Evolutionary conservation across 2,113 vertebrate genomes (phyloP).

Genomic region (Rhynchopsitta pachyrhyncha): DNA sequence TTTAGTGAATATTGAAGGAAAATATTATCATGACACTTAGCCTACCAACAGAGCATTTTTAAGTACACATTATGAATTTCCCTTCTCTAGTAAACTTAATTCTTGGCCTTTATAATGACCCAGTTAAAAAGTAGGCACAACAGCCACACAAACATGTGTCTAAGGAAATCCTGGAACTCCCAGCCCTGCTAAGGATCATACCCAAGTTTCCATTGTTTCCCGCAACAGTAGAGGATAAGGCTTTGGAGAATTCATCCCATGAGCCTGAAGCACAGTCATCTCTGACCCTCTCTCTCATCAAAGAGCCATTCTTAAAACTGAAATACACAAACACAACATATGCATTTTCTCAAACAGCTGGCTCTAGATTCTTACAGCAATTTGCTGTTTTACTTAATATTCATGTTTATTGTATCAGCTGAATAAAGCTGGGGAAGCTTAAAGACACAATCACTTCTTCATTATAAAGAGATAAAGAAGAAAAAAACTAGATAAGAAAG

Average conservation of each 20-base stretch:
- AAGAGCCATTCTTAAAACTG: slow-evolving; percentile 97
- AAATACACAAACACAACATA: slow-evolving; percentile 8
- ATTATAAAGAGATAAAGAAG: neutral
- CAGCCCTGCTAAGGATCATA: slow-evolving; percentile 49
- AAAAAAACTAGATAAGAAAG: neutral
- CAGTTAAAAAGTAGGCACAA: neutral
- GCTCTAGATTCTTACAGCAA: neutral
- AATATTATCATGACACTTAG: neutral
- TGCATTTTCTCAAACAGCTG: neutral
- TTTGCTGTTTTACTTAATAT: neutral
- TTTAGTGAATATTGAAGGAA: neutral
- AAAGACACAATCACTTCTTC: neutral
- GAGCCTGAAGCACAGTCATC: slow-evolving; percentile 82
- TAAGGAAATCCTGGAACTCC: neutral
- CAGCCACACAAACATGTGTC: neutral
- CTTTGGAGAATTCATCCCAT: slow-evolving; percentile 87
- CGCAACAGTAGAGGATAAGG: slow-evolving; percentile 77
- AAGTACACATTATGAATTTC: neutral
- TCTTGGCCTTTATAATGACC: neutral
- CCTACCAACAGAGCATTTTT: neutral
- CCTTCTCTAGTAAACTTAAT: neutral
- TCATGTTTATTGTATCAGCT: neutral
- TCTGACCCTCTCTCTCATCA: slow-evolving; percentile 89
- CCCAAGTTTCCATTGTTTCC: slow-evolving; percentile 91
- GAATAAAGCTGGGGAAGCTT: neutral